Conservation (phyloP, 1,140 invertebrate species). For the Drosophila nigromelanica region DNA sequence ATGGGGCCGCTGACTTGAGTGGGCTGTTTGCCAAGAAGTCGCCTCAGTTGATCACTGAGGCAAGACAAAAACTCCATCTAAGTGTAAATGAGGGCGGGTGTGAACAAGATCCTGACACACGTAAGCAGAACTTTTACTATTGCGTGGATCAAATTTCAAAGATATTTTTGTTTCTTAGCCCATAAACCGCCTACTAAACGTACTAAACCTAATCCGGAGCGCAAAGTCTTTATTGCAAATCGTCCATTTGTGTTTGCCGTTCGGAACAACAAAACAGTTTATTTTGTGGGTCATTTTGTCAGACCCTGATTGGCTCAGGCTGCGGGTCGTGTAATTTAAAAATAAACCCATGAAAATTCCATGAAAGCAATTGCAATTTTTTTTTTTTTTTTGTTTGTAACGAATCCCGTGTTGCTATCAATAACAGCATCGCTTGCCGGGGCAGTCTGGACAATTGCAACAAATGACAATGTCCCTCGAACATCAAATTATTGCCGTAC, state of each 20-base stretch:
- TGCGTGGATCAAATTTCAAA: not conserved
- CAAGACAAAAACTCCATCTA: conserved; percentile 89
- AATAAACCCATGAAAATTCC: conserved; percentile 12
- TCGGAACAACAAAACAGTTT: conserved; percentile 58
- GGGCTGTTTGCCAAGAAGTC: conserved; percentile 85
- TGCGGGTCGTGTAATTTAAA: not conserved
- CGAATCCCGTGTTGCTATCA: conserved; percentile 11
- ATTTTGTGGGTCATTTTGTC: conserved; percentile 69
- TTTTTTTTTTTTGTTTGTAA: not conserved
- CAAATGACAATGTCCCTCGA: conserved; percentile 56
- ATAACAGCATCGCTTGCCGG: conserved; percentile 5
- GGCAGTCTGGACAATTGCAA: conserved; percentile 27
- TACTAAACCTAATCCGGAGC: conserved; percentile 38
- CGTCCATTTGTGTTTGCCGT: conserved; percentile 79
- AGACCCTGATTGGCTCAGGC: conserved; percentile 48
- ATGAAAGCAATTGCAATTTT: conserved; percentile 16
- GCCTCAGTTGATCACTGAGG: conserved; percentile 83
- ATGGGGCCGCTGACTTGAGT: conserved; percentile 86
- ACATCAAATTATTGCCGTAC: conserved; percentile 65
- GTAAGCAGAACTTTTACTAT: conserved; percentile 77
- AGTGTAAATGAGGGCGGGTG: conserved; percentile 90
- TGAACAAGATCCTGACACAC: conserved; percentile 89
- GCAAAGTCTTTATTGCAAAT: conserved; percentile 66
- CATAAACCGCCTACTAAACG: conserved; percentile 1
- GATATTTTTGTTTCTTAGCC: conserved; percentile 17